Percentiles rank a stretch among this genome's conserved stretches.
Evolutionary conservation across 2,888 invertebrate genomes (phyloP).

Genomic region (Spialia ferax): DNA sequence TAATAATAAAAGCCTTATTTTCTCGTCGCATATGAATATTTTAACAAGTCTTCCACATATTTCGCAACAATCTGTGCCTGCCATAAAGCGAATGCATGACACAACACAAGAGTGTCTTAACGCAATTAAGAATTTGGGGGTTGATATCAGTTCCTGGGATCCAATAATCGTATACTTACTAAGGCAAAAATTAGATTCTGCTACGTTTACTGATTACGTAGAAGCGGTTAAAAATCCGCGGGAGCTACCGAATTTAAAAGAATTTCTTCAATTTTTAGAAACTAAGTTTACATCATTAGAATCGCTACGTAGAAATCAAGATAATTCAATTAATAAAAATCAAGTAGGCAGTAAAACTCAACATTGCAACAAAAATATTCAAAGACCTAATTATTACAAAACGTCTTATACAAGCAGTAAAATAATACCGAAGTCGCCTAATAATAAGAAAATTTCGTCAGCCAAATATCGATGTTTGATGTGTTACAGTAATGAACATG

Average conservation of each 20-base stretch:
- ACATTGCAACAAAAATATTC: background rate
- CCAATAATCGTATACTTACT: background rate
- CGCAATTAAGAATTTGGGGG: conserved; percentile 19
- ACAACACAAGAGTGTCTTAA: background rate
- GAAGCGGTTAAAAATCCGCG: conserved; percentile 19
- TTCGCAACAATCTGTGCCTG: no score
- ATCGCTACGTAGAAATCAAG: conserved; percentile 13
- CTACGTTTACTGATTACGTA: background rate
- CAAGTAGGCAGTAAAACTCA: background rate
- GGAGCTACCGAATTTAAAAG: conserved; percentile 25
- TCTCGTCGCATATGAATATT: conserved; percentile 38
- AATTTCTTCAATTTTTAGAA: conserved; percentile 40
- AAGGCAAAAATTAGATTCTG: conserved; percentile 10
- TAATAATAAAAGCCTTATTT: conserved; percentile 39
- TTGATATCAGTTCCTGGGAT: conserved; percentile 8
- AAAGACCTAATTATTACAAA: conserved; percentile 6
- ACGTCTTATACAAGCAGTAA: conserved; percentile 11
- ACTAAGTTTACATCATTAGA: conserved; percentile 39
- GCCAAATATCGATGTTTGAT: conserved; percentile 1
- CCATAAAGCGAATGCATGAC: background rate
- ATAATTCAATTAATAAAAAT: background rate
- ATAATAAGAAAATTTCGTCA: background rate
- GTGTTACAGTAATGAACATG: conserved; percentile 6
- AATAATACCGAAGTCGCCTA: background rate
- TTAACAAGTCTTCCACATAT: background rate